phyloP scores from a whole-genome alignment of 1,140 invertebrate genomes.

The Lethocerus indicus region DNA sequence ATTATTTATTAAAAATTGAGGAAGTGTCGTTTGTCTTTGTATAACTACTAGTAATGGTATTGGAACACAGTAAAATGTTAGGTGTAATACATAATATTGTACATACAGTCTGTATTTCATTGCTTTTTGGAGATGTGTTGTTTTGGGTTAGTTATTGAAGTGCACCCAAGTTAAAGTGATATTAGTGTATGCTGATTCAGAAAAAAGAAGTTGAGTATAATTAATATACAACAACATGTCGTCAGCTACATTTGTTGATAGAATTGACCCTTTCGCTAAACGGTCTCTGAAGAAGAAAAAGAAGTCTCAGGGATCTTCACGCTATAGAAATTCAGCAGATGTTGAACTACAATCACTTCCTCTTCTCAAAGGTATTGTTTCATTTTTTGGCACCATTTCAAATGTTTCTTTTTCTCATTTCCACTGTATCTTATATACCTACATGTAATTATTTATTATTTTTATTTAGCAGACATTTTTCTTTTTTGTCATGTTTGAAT shows the following conservation, averaged over 20 bases:
- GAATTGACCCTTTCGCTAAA: constrained; percentile 40
- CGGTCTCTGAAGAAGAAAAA: constrained; percentile 38
- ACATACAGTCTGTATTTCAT: too few species aligned
- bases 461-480: too few species aligned
- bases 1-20: not conserved
- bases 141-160: not conserved
- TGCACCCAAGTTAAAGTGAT: not conserved
- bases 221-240: constrained; percentile 11
- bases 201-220: not conserved
- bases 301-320: constrained; percentile 36
- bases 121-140: not conserved
- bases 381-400: too few species aligned
- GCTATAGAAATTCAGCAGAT: constrained; percentile 34
- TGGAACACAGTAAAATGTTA: not conserved
- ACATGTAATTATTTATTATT: too few species aligned
- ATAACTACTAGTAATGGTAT: not conserved
- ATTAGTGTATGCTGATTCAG: not conserved
- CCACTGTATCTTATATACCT: too few species aligned
- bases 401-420: too few species aligned
- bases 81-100: not conserved
- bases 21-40: not conserved
- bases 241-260: constrained; percentile 32
- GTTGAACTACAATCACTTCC: constrained; percentile 35
- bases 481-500: too few species aligned
- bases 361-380: constrained; percentile 34